Conservation (phyloP, 2,797 vertebrate species). For the Alauda arvensis region DNA sequence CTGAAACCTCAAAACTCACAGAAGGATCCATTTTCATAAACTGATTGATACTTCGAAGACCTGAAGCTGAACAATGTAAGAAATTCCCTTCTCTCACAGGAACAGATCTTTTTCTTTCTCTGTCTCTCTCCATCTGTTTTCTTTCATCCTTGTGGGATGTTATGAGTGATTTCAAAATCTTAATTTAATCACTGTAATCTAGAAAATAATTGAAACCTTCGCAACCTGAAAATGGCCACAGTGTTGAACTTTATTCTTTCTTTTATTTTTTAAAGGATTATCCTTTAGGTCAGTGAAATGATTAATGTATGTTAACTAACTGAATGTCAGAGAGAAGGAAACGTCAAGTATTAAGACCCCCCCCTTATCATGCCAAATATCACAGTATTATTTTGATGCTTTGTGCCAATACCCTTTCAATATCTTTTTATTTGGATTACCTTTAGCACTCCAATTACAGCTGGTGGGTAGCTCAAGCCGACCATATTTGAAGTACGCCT, state of each 20-base stretch:
- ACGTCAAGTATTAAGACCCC: not conserved
- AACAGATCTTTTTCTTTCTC: not conserved
- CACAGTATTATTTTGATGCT: not conserved
- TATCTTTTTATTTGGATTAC: constrained; percentile 67
- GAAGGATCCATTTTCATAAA: not conserved
- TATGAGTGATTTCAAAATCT: not conserved
- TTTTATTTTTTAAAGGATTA: not conserved
- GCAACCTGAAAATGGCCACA: not conserved
- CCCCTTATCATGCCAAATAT: not conserved
- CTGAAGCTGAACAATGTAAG: not conserved
- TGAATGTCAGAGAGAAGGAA: not conserved
- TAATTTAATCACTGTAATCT: not conserved
- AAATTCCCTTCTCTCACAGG: not conserved
- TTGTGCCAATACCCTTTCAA: not conserved
- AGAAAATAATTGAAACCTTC: not conserved
- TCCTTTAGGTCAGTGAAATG: not conserved
- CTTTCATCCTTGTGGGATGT: not conserved
- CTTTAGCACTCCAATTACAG: constrained; percentile 90
- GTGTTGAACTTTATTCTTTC: not conserved
- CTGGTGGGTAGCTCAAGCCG: constrained; percentile 87
- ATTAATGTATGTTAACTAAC: not conserved
- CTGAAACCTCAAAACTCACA: not conserved
- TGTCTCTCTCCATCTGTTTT: not conserved
- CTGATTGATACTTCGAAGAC: not conserved
- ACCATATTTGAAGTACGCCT: constrained; percentile 91